Percentiles rank a stretch among this genome's conserved stretches.
Conservation (phyloP, 2,888 invertebrate genomes). For the Carpatolechia fugitivella region DNA sequence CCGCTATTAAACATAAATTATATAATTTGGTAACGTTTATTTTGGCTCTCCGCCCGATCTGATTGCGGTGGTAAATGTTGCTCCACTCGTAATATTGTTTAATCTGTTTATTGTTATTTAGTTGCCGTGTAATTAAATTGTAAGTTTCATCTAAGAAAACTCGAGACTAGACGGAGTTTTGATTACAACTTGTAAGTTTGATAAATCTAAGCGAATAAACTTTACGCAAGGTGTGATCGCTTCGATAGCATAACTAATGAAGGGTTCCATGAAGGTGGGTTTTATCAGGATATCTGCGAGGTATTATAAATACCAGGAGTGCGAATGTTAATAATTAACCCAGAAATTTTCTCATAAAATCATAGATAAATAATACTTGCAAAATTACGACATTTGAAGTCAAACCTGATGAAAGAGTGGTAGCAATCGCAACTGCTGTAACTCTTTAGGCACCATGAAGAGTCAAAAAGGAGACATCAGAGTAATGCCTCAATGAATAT, state of each 20-base stretch:
- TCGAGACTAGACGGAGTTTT: conserved; percentile 11
- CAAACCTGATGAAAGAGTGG: too few species aligned
- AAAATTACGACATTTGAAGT: too few species aligned
- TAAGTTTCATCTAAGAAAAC: conserved; percentile 2
- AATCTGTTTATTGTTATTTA: conserved; percentile 18
- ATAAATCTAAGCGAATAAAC: background rate
- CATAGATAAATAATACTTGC: too few species aligned
- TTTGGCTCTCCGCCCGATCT: conserved; percentile 46
- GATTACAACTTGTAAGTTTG: conserved; percentile 12
- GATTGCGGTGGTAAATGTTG: conserved; percentile 37
- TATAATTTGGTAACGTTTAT: conserved; percentile 71
- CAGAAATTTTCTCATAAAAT: too few species aligned
- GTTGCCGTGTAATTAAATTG: conserved; percentile 10
- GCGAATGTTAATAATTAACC: too few species aligned
- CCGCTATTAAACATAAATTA: conserved; percentile 75
- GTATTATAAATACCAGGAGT: too few species aligned
- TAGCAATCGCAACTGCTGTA: too few species aligned
- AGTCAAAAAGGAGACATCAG: too few species aligned
- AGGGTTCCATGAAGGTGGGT: conserved; percentile 31
- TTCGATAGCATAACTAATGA: background rate
- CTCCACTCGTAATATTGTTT: conserved; percentile 13
- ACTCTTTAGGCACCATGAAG: too few species aligned
- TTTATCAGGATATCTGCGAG: conserved; percentile 44
- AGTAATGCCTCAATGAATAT: too few species aligned
- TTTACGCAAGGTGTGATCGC: background rate